These are phyloP conservation scores for Trichacis sp. DNA, from an alignment of 2,888 invertebrate species.

Conservation along the genomic window DNA sequence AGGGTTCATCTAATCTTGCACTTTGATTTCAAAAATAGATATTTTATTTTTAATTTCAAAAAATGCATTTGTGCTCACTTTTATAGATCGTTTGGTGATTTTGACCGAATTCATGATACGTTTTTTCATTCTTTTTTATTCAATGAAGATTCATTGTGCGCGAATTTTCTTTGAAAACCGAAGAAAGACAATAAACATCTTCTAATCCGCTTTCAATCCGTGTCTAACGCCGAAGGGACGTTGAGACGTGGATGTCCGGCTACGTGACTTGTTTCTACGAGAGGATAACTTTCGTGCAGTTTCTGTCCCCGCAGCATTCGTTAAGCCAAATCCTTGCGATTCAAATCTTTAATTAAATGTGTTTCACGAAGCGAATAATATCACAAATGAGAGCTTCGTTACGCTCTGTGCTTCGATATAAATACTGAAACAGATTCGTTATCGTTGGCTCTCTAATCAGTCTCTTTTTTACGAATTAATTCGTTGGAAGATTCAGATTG, in stretches of 20 bases:
- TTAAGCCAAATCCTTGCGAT: constrained; percentile 11
- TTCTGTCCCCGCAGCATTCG: constrained; percentile 20
- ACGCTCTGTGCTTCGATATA: constrained; percentile 6
- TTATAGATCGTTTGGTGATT: too few species aligned
- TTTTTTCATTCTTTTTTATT: too few species aligned
- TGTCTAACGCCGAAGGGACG: constrained; percentile 27
- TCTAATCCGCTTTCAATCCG: constrained; percentile 49
- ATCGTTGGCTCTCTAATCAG: neutral
- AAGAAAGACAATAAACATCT: constrained; percentile 22
- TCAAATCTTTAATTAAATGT: constrained; percentile 11
- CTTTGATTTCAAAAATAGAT: too few species aligned
- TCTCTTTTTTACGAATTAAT: neutral
- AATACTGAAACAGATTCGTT: constrained; percentile 4
- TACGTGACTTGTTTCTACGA: constrained; percentile 54
- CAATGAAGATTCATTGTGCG: too few species aligned
- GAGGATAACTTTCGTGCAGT: constrained; percentile 44
- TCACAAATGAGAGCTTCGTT: constrained; percentile 10
- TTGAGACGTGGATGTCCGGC: constrained; percentile 46
- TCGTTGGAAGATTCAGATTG: too few species aligned
- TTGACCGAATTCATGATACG: too few species aligned
- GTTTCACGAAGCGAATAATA: constrained; percentile 5
- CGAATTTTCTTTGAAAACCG: too few species aligned
- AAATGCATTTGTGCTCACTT: too few species aligned
- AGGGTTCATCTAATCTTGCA: too few species aligned
- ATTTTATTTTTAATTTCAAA: too few species aligned